Conservation (phyloP, 2,888 invertebrate species). For the Teinopalpus imperialis region DNA sequence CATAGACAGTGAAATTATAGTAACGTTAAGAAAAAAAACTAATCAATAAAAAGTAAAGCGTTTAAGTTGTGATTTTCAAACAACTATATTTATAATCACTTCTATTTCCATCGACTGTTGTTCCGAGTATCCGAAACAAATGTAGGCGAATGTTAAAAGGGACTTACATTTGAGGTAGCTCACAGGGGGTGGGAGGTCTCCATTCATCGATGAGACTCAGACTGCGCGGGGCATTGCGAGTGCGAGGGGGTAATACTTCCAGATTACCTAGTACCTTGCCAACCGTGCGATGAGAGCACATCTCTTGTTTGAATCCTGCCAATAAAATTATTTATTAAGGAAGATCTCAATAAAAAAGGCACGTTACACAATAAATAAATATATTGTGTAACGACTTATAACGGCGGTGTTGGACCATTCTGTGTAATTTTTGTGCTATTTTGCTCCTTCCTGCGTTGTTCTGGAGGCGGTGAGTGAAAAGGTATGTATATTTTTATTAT, state of each 20-base stretch:
- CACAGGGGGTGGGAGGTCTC: conserved; percentile 50
- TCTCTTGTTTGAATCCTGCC: conserved; percentile 17
- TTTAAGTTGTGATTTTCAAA: conserved; percentile 29
- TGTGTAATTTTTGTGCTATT: too few species aligned
- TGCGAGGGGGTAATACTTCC: conserved; percentile 42
- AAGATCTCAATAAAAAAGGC: too few species aligned
- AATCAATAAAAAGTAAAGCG: not conserved
- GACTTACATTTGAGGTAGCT: conserved; percentile 55
- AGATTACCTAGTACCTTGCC: conserved; percentile 61
- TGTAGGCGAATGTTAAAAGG: conserved; percentile 54
- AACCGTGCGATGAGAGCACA: conserved; percentile 44
- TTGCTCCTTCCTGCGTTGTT: too few species aligned
- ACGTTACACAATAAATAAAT: too few species aligned
- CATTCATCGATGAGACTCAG: conserved; percentile 74
- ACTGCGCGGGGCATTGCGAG: conserved; percentile 58
- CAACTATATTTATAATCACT: conserved; percentile 51
- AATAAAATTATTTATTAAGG: conserved; percentile 1
- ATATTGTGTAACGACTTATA: too few species aligned
- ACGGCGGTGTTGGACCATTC: too few species aligned
- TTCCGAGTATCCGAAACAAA: conserved; percentile 60
- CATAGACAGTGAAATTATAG: too few species aligned
- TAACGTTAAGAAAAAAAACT: too few species aligned
- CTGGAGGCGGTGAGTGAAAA: too few species aligned
- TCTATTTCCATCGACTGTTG: conserved; percentile 69
- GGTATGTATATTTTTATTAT: too few species aligned